These are phyloP conservation scores for Bovichtus diacanthus DNA, from an alignment of 2,797 vertebrate species.

Conservation along the genomic window DNA sequence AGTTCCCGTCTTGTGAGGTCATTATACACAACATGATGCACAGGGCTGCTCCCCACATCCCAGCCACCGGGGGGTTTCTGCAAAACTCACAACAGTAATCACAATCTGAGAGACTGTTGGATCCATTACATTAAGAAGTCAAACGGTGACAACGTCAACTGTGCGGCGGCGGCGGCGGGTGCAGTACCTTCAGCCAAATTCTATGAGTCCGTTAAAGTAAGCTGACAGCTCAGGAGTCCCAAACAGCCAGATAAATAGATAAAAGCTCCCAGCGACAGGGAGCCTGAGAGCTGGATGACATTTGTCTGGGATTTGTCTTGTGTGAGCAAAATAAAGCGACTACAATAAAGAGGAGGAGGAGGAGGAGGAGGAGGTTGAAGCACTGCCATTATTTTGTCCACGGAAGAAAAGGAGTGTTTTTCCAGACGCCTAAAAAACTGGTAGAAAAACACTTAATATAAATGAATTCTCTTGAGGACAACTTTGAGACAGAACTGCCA, in stretches of 20 bases:
- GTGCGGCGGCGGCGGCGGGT: constrained; percentile 31
- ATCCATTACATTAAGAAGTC: constrained; percentile 48
- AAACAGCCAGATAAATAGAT: constrained; percentile 65
- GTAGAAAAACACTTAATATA: constrained; percentile 12
- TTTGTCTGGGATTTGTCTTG: constrained; percentile 69
- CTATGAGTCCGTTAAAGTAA: constrained; percentile 54
- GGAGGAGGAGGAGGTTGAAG: constrained; percentile 11
- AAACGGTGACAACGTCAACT: constrained; percentile 25
- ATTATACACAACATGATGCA: background rate
- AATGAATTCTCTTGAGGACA: constrained; percentile 38
- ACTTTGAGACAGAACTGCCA: constrained; percentile 23
- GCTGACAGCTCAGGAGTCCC: constrained; percentile 58
- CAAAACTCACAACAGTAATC: constrained; percentile 19
- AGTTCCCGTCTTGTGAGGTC: no score
- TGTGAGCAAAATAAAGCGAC: constrained; percentile 57
- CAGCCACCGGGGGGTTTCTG: background rate
- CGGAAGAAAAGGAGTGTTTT: constrained; percentile 25
- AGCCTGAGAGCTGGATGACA: constrained; percentile 64
- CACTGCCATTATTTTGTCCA: constrained; percentile 49
- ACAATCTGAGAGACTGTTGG: constrained; percentile 12
- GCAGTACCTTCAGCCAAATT: constrained; percentile 49
- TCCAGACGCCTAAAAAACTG: constrained; percentile 2
- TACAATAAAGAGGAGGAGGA: constrained; percentile 40
- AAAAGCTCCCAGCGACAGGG: constrained; percentile 60
- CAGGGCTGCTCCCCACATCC: background rate